phyloP scores from a whole-genome alignment of 23 tunicate species.

The Halocynthia roretzi region DNA sequence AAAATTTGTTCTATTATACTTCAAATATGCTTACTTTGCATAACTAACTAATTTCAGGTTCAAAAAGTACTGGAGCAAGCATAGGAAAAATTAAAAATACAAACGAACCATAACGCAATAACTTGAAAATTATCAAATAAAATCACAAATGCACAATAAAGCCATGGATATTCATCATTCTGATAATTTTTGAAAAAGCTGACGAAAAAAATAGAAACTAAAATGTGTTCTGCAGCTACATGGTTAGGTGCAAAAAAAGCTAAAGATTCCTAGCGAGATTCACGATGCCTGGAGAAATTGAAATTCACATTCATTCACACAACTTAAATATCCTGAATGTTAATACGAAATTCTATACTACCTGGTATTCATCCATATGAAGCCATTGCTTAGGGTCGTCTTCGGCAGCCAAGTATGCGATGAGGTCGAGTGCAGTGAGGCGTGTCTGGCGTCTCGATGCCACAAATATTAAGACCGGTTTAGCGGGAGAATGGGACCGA shows the following conservation, averaged over 20 bases:
- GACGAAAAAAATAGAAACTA: too few species aligned
- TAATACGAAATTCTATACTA: background rate
- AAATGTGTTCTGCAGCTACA: too few species aligned
- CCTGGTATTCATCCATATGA: slow-evolving; percentile 85
- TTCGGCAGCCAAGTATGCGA: slow-evolving; percentile 85
- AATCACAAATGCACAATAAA: too few species aligned
- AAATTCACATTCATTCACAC: too few species aligned
- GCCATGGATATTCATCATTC: too few species aligned
- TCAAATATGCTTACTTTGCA: slow-evolving; percentile 1
- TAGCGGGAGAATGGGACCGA: slow-evolving; percentile 84
- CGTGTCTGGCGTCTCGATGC: slow-evolving; percentile 98
- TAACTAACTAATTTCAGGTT: background rate
- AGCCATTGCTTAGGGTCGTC: slow-evolving; percentile 95
- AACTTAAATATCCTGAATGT: too few species aligned
- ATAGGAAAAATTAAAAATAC: background rate
- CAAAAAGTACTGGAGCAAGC: background rate
- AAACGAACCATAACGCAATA: too few species aligned
- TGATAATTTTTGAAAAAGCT: too few species aligned
- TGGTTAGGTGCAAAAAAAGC: too few species aligned
- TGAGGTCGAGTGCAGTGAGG: slow-evolving; percentile 88
- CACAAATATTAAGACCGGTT: slow-evolving; percentile 88
- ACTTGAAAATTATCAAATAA: too few species aligned
- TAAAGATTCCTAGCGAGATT: too few species aligned
- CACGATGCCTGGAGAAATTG: too few species aligned
- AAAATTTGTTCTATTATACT: background rate